Percentiles rank a stretch among this genome's conserved stretches.
Conservation (phyloP, 30 jellyfish, hydroid and myxozoan genomes). For the Mastigias papua region DNA sequence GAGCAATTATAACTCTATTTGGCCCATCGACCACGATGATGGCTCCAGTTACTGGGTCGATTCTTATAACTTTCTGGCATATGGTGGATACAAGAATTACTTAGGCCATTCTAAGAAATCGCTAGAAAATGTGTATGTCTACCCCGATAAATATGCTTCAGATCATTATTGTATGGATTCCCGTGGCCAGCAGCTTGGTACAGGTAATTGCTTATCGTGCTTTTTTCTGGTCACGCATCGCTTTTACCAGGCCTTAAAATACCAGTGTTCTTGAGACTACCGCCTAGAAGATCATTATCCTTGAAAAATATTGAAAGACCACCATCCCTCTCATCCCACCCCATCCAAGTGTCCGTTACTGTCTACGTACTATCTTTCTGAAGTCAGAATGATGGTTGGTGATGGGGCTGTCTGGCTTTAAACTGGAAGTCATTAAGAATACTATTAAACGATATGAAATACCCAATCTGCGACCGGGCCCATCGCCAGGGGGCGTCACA, state of each 20-base stretch:
- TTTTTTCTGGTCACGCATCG: not conserved
- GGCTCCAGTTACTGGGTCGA: slow-evolving; percentile 97
- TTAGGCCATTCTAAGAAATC: slow-evolving; percentile 85
- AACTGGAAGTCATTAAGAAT: no score
- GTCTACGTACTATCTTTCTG: no score
- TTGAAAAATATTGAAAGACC: no score
- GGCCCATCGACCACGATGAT: slow-evolving; percentile 99
- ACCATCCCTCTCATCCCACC: no score
- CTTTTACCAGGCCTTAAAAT: not conserved
- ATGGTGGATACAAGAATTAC: slow-evolving; percentile 95
- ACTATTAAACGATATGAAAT: no score
- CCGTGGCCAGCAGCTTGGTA: slow-evolving; percentile 85
- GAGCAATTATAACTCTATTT: slow-evolving; percentile 83
- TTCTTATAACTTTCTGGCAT: slow-evolving; percentile 76
- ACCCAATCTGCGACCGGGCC: no score
- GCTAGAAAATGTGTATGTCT: slow-evolving; percentile 75
- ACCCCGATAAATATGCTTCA: slow-evolving; percentile 83
- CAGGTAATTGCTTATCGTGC: slow-evolving; percentile 10
- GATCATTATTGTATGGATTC: slow-evolving; percentile 80
- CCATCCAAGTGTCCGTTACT: no score
- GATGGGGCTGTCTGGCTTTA: no score
- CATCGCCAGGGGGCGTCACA: no score
- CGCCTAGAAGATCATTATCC: no score
- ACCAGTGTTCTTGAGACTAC: not conserved
- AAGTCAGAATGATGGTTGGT: no score